phyloP scores from a whole-genome alignment of 2,888 invertebrate species.

The Lasiommata megera region DNA sequence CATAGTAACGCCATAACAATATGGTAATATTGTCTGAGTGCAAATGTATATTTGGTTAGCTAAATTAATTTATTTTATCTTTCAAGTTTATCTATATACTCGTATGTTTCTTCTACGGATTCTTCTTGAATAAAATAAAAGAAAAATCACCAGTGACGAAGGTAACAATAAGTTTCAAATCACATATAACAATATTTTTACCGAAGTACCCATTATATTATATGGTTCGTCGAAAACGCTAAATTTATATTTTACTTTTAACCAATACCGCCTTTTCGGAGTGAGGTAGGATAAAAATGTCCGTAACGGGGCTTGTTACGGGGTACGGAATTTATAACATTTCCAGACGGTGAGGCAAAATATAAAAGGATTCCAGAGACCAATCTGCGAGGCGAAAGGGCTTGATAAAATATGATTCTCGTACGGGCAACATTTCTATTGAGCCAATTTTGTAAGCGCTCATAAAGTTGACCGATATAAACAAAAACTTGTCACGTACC shows the following conservation, averaged over 20 bases:
- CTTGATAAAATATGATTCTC: conserved; percentile 23
- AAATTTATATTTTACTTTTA: background rate
- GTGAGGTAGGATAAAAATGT: conserved; percentile 16
- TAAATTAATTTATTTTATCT: no score
- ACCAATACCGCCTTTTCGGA: conserved; percentile 11
- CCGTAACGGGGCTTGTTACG: conserved; percentile 9
- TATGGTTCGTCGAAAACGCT: background rate
- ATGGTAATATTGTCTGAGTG: no score
- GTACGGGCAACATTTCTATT: conserved; percentile 18
- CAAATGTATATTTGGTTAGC: no score
- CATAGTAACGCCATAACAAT: no score
- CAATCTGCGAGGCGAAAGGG: conserved; percentile 21
- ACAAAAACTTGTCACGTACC: conserved; percentile 1
- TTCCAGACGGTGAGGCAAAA: conserved; percentile 17
- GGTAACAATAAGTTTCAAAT: no score
- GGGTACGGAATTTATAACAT: conserved; percentile 22
- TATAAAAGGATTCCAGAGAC: conserved; percentile 20
- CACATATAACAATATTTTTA: no score
- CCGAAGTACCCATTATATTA: no score
- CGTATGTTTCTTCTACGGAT: no score
- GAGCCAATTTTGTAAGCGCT: conserved; percentile 18
- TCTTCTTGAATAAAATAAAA: no score
- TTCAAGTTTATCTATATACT: no score
- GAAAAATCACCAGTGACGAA: no score
- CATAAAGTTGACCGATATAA: conserved; percentile 11